Evolutionary conservation across 2,113 vertebrate species (phyloP).

Genomic region (Protomyctophum bolini): DNA sequence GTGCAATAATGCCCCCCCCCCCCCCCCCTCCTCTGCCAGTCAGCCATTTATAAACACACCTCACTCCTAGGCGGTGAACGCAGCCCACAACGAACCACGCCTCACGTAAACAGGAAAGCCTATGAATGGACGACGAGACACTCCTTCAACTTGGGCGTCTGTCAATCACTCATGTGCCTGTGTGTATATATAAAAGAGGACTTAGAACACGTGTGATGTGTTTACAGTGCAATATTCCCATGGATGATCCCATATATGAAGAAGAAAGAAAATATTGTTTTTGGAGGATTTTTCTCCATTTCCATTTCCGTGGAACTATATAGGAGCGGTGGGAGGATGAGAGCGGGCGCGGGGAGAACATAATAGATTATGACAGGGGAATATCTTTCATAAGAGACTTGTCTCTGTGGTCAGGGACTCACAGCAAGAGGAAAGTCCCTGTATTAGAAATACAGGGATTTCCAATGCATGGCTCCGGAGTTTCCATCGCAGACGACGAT

Average conservation of each 20-base stretch:
- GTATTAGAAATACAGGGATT: constrained; percentile 44
- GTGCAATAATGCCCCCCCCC: constrained; percentile 13
- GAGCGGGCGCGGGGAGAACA: constrained; percentile 28
- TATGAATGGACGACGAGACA: constrained; percentile 50
- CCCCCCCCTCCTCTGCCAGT: constrained; percentile 34
- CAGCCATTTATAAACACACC: constrained; percentile 61
- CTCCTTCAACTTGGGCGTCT: constrained; percentile 46
- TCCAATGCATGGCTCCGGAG: constrained; percentile 31
- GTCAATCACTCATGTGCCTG: constrained; percentile 55
- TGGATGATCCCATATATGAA: constrained; percentile 50
- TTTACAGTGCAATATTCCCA: constrained; percentile 56
- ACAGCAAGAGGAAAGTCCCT: constrained; percentile 52
- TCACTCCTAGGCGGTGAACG: constrained; percentile 23
- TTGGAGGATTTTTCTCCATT: neutral
- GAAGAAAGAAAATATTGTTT: neutral
- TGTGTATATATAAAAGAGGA: constrained; percentile 43
- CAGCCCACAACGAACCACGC: constrained; percentile 49
- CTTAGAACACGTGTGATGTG: constrained; percentile 54
- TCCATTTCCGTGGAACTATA: constrained; percentile 15
- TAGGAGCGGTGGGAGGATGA: constrained; percentile 38
- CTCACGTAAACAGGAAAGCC: constrained; percentile 72
- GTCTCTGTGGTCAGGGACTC: constrained; percentile 53
- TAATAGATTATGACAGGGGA: constrained; percentile 58
- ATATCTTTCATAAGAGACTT: constrained; percentile 60
- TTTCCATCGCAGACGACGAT: constrained; percentile 62